Evolutionary conservation across 2,113 vertebrate species (phyloP).

Genomic region (Tachuris rubrigastra): DNA sequence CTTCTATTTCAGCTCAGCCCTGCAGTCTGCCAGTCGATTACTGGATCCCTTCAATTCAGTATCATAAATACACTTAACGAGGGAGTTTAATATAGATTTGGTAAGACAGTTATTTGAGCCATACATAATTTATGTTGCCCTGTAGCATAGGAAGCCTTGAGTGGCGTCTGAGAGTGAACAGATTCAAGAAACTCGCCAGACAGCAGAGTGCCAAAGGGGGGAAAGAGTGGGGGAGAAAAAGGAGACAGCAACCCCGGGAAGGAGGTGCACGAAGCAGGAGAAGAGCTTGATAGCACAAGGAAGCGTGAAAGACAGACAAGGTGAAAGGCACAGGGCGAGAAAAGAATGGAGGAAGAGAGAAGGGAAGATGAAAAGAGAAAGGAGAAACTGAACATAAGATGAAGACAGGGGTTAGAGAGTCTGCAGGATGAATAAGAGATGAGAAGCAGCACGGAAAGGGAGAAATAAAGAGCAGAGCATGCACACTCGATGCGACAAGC

Average conservation of each 20-base stretch:
- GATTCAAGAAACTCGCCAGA: background rate
- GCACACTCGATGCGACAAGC: background rate
- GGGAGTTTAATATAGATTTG: constrained; percentile 37
- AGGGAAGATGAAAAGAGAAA: background rate
- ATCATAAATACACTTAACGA: constrained; percentile 41
- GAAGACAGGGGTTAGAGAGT: background rate
- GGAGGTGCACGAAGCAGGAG: background rate
- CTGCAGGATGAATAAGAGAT: background rate
- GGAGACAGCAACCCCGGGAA: background rate
- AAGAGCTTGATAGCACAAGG: background rate
- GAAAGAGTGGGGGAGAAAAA: background rate
- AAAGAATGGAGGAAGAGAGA: background rate
- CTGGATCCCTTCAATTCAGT: background rate
- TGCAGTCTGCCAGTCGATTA: background rate
- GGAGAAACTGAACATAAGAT: background rate
- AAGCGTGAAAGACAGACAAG: accelerated
- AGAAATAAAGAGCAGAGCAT: background rate
- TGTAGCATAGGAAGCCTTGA: background rate
- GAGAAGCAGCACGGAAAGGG: background rate
- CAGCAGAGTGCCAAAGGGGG: background rate
- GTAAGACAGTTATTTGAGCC: background rate
- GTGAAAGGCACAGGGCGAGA: background rate
- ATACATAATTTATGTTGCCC: constrained; percentile 56
- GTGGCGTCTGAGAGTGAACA: background rate
- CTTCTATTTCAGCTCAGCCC: background rate